Evolutionary conservation across 2,113 vertebrate genomes (phyloP).

Genomic region (Phalacrocorax pelagicus): DNA sequence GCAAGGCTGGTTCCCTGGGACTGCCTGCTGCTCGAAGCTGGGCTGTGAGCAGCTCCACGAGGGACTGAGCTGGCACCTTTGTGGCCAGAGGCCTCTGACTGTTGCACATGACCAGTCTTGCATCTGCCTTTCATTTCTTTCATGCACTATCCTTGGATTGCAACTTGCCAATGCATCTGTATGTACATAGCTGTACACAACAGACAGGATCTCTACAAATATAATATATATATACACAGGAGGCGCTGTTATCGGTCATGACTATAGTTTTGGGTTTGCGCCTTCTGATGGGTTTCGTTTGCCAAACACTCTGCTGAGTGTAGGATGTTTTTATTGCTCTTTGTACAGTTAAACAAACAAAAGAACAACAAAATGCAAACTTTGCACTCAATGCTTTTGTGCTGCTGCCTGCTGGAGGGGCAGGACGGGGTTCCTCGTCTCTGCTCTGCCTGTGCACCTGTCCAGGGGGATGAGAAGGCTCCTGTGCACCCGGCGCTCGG

Average conservation of each 20-base stretch:
- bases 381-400: background rate
- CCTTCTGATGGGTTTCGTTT: background rate
- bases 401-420: background rate
- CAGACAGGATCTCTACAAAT: background rate
- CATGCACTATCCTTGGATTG: slow-evolving; percentile 37
- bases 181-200: slow-evolving; percentile 21
- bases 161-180: slow-evolving; percentile 61
- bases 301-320: background rate
- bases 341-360: slow-evolving; percentile 29
- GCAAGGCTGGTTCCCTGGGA: background rate
- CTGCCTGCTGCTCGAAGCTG: background rate
- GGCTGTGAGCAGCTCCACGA: background rate
- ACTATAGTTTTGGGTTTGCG: background rate
- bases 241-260: background rate
- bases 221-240: background rate
- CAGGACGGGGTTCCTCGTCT: background rate
- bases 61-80: background rate
- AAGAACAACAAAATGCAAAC: background rate
- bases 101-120: background rate
- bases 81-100: background rate
- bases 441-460: background rate
- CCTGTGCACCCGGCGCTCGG: fast-evolving
- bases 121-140: slow-evolving; percentile 52
- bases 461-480: background rate
- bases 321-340: slow-evolving; percentile 53